phyloP scores from a whole-genome alignment of 1,140 invertebrate species.

The Diabrotica undecimpunctata region DNA sequence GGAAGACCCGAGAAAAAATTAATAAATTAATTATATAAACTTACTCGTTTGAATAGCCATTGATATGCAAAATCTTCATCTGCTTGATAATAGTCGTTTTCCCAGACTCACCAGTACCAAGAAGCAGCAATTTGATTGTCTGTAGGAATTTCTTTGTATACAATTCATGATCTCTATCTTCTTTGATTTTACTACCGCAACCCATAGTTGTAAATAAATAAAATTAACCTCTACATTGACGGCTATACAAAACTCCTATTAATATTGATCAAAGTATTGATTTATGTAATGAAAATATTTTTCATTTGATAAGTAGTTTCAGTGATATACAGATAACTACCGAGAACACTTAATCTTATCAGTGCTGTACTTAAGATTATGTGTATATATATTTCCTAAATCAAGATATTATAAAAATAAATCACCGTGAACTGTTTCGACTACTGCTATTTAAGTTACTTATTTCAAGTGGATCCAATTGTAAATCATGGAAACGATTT shows the following conservation, averaged over 20 bases:
- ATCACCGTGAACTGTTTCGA: too few species aligned
- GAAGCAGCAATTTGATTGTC: constrained; percentile 57
- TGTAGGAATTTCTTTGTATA: constrained; percentile 31
- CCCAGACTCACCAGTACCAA: constrained; percentile 66
- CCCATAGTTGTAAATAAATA: constrained; percentile 3
- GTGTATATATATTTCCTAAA: too few species aligned
- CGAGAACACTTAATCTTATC: too few species aligned
- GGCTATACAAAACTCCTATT: neutral
- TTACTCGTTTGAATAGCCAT: constrained; percentile 65
- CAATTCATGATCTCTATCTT: constrained; percentile 13
- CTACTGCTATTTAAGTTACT: too few species aligned
- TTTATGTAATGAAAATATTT: neutral
- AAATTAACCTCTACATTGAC: neutral
- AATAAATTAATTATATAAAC: neutral
- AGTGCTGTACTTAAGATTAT: too few species aligned
- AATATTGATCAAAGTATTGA: neutral
- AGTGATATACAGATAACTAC: neutral
- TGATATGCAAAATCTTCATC: constrained; percentile 75
- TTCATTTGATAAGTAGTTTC: neutral
- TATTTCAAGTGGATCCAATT: too few species aligned
- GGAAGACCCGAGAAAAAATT: too few species aligned
- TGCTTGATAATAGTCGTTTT: constrained; percentile 82
- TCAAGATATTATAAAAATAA: too few species aligned
- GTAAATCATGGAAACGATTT: too few species aligned
- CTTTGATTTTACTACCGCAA: constrained; percentile 3